A percentile compares a stretch with the other conserved stretches of the same genome.
These are phyloP conservation scores for Bombus cullumanus DNA, from an alignment of 1,140 invertebrate genomes.

Conservation along the genomic window DNA sequence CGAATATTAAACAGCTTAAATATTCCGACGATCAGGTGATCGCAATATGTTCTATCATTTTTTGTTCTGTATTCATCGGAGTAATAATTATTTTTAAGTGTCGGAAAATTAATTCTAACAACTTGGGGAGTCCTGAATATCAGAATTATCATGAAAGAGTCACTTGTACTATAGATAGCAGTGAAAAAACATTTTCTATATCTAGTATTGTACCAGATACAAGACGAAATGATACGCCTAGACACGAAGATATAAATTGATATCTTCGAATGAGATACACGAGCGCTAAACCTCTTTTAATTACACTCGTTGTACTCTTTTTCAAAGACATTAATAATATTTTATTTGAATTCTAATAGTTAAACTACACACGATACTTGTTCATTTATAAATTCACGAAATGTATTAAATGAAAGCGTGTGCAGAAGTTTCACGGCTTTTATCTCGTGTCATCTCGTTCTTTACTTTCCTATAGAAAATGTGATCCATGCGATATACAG, in stretches of 20 bases:
- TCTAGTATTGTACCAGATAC: not conserved
- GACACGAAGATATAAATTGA: constrained; percentile 18
- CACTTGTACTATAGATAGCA: not conserved
- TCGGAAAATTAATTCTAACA: not conserved
- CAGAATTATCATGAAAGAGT: not conserved
- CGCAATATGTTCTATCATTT: constrained; percentile 51
- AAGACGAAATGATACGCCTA: not conserved
- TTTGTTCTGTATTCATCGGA: constrained; percentile 52
- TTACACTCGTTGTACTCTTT: not conserved
- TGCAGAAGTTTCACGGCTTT: not conserved
- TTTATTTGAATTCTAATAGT: not conserved
- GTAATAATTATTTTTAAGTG: constrained; percentile 48
- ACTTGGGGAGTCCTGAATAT: not conserved
- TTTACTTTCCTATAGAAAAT: not conserved
- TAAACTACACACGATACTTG: too few species aligned
- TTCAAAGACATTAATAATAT: not conserved
- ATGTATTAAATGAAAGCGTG: not conserved
- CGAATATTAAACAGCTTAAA: not conserved
- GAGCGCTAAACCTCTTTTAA: not conserved
- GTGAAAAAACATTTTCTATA: not conserved
- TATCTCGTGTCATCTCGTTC: constrained; percentile 20
- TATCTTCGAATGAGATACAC: not conserved
- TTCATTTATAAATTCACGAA: not conserved
- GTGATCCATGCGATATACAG: constrained; percentile 17
- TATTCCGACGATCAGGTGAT: constrained; percentile 32